Evolutionary conservation across 2,888 invertebrate genomes (phyloP), one percentile per base, ranked within the genome.

Genomic region (Rhamphomyia laevipes): DNA sequence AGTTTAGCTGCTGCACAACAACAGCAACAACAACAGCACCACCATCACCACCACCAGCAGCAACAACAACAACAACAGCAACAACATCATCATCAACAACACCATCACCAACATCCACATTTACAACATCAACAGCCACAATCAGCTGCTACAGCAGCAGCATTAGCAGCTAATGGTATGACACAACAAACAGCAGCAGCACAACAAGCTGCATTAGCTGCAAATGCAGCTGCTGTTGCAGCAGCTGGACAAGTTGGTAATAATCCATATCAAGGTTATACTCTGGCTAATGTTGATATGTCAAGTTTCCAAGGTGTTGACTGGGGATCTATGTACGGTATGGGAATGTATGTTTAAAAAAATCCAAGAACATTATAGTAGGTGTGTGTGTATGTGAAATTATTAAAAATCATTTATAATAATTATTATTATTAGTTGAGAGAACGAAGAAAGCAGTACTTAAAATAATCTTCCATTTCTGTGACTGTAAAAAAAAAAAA

Each of bases 281-380:
- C 85, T 58, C 78, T 90, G 57, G 84, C 89, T 65, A 89, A 89
- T 67, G 87, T 90, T 54, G 90, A 90, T 73, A 90, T 90, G 90
- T 84, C 87, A 53, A 86, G 87, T 66, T 90, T 90, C 80, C 90
- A 90, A 71, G 86, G 87, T 52, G 86, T 91, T 59, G 90, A 90
- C 73, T 90, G 90, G 90, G 82, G 84, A 63, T 84, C 86, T 62
- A 86, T 90, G 86, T 91, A 91, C 71, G 88, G 89, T 64, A 86
- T 90, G 74, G 89, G 89, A 68, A 89, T 90, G 89, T 90, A 90
- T 76, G 88, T 89, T 61, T 35, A 35, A 33, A 33, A 6, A 27
- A 6, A 27, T 7, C 4, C 4, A 27, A 6, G 23, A 27, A 27
- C 23, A n/a, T n/a, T n/a, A n/a, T n/a, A n/a, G n/a, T n/a, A n/a